phyloP scores from a whole-genome alignment of 2,888 invertebrate genomes.

The Tetramorium bicarinatum region DNA sequence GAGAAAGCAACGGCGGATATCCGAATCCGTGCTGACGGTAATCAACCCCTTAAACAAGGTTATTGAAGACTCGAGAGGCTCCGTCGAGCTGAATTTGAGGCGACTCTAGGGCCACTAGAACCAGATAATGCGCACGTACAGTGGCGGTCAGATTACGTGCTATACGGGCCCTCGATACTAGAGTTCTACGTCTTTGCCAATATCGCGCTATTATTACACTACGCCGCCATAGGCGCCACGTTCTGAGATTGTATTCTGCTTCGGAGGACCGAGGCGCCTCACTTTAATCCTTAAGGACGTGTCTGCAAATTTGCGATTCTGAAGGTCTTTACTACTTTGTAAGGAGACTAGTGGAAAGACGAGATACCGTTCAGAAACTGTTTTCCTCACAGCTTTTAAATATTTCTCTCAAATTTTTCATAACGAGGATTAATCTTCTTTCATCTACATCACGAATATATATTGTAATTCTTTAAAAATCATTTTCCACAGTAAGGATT shows the following conservation, averaged over 20 bases:
- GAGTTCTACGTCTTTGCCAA: slow-evolving; percentile 57
- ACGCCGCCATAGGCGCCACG: slow-evolving; percentile 46
- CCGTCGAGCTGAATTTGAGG: slow-evolving; percentile 54
- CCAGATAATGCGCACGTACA: slow-evolving; percentile 51
- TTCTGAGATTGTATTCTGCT: slow-evolving; percentile 29
- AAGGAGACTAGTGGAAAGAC: background rate
- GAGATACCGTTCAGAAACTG: background rate
- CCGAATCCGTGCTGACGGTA: slow-evolving; percentile 49
- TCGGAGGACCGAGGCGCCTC: background rate
- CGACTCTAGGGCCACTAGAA: slow-evolving; percentile 55
- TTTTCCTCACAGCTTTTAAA: background rate
- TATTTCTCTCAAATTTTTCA: background rate
- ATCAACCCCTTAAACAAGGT: slow-evolving; percentile 58
- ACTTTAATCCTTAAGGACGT: slow-evolving; percentile 1
- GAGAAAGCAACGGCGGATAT: slow-evolving; percentile 38
- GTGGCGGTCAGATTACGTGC: slow-evolving; percentile 51
- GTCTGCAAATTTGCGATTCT: background rate
- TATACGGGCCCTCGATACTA: slow-evolving; percentile 46
- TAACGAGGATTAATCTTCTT: background rate
- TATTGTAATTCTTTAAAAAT: background rate
- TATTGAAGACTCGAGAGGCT: slow-evolving; percentile 56
- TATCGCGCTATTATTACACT: slow-evolving; percentile 51
- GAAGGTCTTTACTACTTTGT: background rate
- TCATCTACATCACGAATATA: background rate
- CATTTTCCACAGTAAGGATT: background rate